Base-by-base conservation (phyloP, 2,797 vertebrate genomes). In the Caiman crocodilus region DNA sequence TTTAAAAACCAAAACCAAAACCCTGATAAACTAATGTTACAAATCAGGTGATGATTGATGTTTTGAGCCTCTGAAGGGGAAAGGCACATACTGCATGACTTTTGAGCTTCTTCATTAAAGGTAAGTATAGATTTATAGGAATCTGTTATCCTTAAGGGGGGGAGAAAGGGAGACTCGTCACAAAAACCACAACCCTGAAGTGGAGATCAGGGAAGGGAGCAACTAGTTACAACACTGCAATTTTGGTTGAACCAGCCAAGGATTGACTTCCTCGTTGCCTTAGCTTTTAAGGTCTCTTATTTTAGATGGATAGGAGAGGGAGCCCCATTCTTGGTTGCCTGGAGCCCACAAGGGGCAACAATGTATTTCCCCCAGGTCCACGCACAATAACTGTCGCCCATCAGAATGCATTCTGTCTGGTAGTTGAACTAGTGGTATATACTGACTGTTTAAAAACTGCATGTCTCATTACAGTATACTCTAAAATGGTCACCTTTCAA, bases 401-500 rank as follows among this genome's bases (percentile, higher is more conserved):
- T 60, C 58, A 55, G 64, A 25, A 80, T 2, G 65, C 18, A 5
- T 84, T 80, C 87, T 73, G 81, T 65, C 0, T 32, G 75, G 84
- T 90, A 67, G 92, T 85, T 85, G 89, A 83, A 64, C 85, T 76
- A 69, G n/a, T 78, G 56, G 61, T 84, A 71, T 5, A 30, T n/a
- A 96, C 92, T 84, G 87, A 84, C 67, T 84, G 80, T 74, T 17
- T 18, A 17, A n/a, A 86, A 94, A 60, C 88, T 14, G 79, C 93
- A 67, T 1, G 79, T 88, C 79, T 76, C 92, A 85, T 94, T 88
- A 86, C 96, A 95, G 82, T 85, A 80, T 21, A 85, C 1, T 88
- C 81, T 96, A 90, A 94, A 95, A 85, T 4, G 77, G 96, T 94
- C 94, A 94, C 92, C 64, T 76, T 58, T 90, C 93, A 82, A 89